Evolutionary conservation across 2,888 invertebrate genomes (phyloP), one percentile per base, ranked within the genome.

Genomic region (Stegana nigrithorax): DNA sequence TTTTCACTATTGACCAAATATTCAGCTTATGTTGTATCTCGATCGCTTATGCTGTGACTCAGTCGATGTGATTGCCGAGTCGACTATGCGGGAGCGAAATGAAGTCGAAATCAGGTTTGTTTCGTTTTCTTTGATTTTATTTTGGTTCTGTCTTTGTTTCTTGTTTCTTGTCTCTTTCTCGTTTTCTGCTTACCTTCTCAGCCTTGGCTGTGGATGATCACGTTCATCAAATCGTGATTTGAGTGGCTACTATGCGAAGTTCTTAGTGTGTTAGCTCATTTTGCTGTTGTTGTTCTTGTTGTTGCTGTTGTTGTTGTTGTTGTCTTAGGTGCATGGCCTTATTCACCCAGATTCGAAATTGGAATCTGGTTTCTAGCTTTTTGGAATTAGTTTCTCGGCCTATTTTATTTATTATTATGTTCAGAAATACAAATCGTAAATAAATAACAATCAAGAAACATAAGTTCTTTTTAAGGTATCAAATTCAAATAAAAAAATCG

Each of bases 321-420:
- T 50, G 44, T 56, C 29, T 14, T 60, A 74, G 77, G 74, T 79
- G 75, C 75, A 80, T 81, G 81, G 76, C 81, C 81, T 82, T 80
- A 77, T 82, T 81, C 80, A 81, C 80, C 80, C 72, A 81, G 73
- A 73, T 81, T 78, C 59, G 63, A 69, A 73, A 75, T 72, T 72
- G 68, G 62, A 71, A 67, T 55, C 62, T 60, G 63, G 68, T 69
- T 68, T 71, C 63, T 67, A 66, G n/a, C n/a, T n/a, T n/a, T n/a
- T n/a, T n/a, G n/a, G n/a, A n/a, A n/a, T n/a, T n/a, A n/a, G n/a
- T n/a, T n/a, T n/a, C n/a, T n/a, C 63, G 26, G 59, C 50, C 67
- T 65, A 59, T 56, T 44, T 29, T 47, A 4, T 39, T 21, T 60
- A 25, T 21, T 42, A 42, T 44, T 39, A 23, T 36, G 6, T 51